Base-by-base conservation (phyloP, 2,888 invertebrate genomes). In the Pelosia muscerda region DNA sequence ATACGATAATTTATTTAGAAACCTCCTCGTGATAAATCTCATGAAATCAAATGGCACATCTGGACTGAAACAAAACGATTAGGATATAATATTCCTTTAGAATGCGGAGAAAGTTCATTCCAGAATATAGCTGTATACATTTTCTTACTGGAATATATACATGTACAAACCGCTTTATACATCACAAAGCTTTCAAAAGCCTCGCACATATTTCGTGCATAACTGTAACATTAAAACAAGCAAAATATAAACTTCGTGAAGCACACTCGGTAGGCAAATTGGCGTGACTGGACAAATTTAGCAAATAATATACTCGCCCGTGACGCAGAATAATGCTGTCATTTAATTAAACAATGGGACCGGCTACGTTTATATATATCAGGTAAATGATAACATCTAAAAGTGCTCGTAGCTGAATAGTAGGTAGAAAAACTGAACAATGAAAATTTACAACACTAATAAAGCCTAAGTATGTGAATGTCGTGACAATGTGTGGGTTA, bases 251-350 rank as follows among this genome's bases (percentile, higher is more conserved):
- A n/a, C n/a, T 49, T 49, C n/a, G n/a, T 49, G 49, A 49, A 49
- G n/a, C 42, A 42, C 42, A 42, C 42, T 19, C 42, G 42, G 42
- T 42, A 19, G 19, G 42, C 19, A 42, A 42, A 42, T 42, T 49
- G 49, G 49, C 49, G 49, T 49, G 49, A 49, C 49, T 49, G 49
- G 49, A 49, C 49, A 49, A 49, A 49, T 49, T 49, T 49, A 49
- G 19, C 49, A 49, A 49, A 49, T 49, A 49, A 49, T 49, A 49
- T 49, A 49, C 49, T 49, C 49, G n/a, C 49, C 49, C 49, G 49
- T 49, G 49, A 49, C 49, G 49, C 49, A 8, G 42, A 42, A 42
- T 42, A 42, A 42, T 42, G 19, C 42, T 42, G 49, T 19, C 49
- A 49, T 49, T 49, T 49, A 49, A 49, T 49, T 49, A 49, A 49